These are phyloP conservation scores for Hippopotamyrus pictus DNA, from an alignment of 2,797 vertebrate species.

Conservation along the genomic window DNA sequence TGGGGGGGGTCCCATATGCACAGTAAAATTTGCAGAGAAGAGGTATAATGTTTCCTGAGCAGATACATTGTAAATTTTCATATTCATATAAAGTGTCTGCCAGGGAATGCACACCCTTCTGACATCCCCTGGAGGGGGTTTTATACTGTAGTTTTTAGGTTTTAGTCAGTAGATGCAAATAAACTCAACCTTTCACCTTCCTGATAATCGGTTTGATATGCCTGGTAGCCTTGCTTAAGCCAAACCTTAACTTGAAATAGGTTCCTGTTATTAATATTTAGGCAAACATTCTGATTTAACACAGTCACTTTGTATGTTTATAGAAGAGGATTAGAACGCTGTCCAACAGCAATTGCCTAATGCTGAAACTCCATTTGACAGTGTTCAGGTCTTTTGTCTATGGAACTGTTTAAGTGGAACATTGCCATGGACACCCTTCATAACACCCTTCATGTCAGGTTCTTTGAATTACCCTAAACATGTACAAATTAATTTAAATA, in stretches of 20 bases:
- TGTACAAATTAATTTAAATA: background rate
- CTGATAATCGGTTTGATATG: background rate
- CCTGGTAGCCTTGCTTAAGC: slow-evolving; percentile 2
- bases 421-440: background rate
- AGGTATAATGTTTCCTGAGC: background rate
- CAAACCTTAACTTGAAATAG: background rate
- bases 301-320: slow-evolving; percentile 3
- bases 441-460: background rate
- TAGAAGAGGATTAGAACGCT: background rate
- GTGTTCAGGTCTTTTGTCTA: background rate
- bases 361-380: background rate
- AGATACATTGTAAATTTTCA: background rate
- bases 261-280: background rate
- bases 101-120: background rate
- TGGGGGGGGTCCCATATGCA: background rate
- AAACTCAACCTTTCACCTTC: background rate
- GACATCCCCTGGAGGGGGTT: background rate
- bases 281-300: background rate
- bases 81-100: background rate
- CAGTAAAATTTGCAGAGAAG: background rate
- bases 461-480: background rate
- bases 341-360: background rate
- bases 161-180: background rate
- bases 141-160: background rate
- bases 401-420: background rate